phyloP scores from a whole-genome alignment of 2,797 vertebrate species.

The Cichlasoma orientale region DNA sequence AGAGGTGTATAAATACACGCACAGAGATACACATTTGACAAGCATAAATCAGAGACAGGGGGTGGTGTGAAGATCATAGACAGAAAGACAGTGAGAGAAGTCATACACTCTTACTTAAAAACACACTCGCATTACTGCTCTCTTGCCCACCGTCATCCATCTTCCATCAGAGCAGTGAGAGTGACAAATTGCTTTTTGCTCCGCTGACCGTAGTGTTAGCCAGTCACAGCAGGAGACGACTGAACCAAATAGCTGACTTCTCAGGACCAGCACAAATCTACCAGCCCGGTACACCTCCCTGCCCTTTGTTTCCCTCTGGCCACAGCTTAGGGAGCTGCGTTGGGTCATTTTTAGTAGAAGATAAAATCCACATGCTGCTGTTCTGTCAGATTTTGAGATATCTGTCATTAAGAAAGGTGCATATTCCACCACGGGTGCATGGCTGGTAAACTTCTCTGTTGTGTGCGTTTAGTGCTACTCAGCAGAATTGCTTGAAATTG shows the following conservation, averaged over 20 bases:
- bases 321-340: not conserved
- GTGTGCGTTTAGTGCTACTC: too few species aligned
- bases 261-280: not conserved
- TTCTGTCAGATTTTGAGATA: not conserved
- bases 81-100: not conserved
- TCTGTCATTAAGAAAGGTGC: not conserved
- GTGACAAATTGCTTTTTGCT: slow-evolving; percentile 41
- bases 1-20: not conserved
- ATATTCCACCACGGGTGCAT: too few species aligned
- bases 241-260: slow-evolving; percentile 22
- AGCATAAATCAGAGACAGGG: slow-evolving; percentile 10
- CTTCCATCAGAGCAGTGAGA: slow-evolving; percentile 40
- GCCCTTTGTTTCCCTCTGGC: not conserved
- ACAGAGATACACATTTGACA: slow-evolving; percentile 8
- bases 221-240: slow-evolving; percentile 26
- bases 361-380: not conserved
- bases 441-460: too few species aligned
- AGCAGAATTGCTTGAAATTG: too few species aligned
- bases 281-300: not conserved
- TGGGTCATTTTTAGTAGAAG: not conserved
- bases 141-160: slow-evolving; percentile 50
- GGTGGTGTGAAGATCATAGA: not conserved
- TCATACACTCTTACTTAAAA: slow-evolving; percentile 21
- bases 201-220: slow-evolving; percentile 24
- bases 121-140: slow-evolving; percentile 39